These are phyloP conservation scores for Drosophila anomelani DNA, from an alignment of 2,888 invertebrate genomes.

Conservation along the genomic window DNA sequence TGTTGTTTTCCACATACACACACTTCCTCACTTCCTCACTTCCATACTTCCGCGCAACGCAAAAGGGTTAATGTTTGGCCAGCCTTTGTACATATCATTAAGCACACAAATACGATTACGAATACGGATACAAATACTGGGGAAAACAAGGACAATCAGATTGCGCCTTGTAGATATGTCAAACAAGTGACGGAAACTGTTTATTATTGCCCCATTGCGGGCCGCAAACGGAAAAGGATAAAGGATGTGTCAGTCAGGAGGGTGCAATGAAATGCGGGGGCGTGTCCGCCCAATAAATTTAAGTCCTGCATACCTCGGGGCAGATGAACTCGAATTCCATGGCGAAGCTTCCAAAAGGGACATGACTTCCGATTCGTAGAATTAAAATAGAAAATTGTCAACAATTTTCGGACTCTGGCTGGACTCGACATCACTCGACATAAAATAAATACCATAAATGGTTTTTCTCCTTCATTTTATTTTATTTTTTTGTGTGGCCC, in stretches of 20 bases:
- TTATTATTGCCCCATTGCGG: slow-evolving; percentile 74
- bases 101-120: slow-evolving; percentile 51
- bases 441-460: slow-evolving; percentile 44
- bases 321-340: slow-evolving; percentile 29
- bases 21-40: background rate
- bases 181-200: slow-evolving; percentile 78
- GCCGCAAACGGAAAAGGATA: slow-evolving; percentile 71
- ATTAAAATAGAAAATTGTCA: slow-evolving; percentile 39
- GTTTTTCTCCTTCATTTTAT: slow-evolving; percentile 4
- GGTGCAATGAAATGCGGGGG: slow-evolving; percentile 22
- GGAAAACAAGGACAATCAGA: slow-evolving; percentile 42
- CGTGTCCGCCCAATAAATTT: slow-evolving; percentile 32
- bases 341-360: background rate
- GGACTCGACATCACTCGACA: slow-evolving; percentile 5
- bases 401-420: slow-evolving; percentile 11
- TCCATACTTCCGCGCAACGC: slow-evolving; percentile 9
- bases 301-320: slow-evolving; percentile 16
- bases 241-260: slow-evolving; percentile 68
- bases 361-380: slow-evolving; percentile 8
- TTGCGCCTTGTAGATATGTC: slow-evolving; percentile 69
- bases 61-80: slow-evolving; percentile 71
- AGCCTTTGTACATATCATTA: slow-evolving; percentile 76
- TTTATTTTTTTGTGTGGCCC: slow-evolving; percentile 10
- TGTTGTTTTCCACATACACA: slow-evolving; percentile 14
- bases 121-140: background rate